Percentiles rank a stretch among this genome's conserved stretches.
phyloP scores from a whole-genome alignment of 2,113 vertebrate species.

The Ia io region DNA sequence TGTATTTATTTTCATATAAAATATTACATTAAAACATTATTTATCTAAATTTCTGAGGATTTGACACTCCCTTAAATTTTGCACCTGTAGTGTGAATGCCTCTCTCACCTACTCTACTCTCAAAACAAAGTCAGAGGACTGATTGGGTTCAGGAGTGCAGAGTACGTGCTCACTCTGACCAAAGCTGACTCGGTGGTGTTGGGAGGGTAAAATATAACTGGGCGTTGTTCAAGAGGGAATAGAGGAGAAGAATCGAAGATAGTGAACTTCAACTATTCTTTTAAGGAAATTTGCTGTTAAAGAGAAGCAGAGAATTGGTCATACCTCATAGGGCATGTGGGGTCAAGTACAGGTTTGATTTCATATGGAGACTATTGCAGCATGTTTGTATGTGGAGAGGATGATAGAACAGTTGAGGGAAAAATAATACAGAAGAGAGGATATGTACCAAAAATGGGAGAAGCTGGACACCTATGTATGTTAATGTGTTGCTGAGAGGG shows the following conservation, averaged over 20 bases:
- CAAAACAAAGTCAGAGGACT: background rate
- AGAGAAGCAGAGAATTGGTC: background rate
- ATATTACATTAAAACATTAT: background rate
- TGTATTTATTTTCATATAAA: background rate
- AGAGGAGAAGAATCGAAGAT: background rate
- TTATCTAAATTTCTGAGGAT: background rate
- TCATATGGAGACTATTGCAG: background rate
- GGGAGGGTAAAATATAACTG: background rate
- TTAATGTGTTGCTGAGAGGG: no score
- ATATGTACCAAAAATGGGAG: accelerated
- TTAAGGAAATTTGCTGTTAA: background rate
- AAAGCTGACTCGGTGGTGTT: background rate
- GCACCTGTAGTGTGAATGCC: background rate
- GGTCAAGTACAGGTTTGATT: background rate
- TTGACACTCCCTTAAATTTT: background rate
- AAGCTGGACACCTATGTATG: background rate
- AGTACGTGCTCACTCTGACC: background rate
- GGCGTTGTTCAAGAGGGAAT: background rate
- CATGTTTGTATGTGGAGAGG: background rate
- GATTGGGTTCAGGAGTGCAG: background rate
- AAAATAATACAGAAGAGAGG: background rate
- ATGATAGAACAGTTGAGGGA: background rate
- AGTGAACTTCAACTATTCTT: background rate
- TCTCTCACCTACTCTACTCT: background rate
- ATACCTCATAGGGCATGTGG: background rate